These are phyloP conservation scores for Habropoda laboriosa DNA, from an alignment of 1,140 invertebrate genomes.

Conservation along the genomic window DNA sequence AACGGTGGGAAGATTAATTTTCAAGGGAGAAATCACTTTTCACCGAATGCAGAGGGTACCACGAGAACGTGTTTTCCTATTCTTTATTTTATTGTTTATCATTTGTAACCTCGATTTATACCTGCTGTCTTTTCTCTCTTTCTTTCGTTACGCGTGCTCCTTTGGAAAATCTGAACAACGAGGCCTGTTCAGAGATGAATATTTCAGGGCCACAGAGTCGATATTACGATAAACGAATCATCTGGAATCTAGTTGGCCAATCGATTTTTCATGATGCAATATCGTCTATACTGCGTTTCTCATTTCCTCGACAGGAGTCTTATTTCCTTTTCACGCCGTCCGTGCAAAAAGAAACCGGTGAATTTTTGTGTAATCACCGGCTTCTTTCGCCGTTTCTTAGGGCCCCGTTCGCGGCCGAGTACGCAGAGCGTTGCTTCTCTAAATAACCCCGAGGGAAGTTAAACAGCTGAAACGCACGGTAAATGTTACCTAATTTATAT, in stretches of 20 bases:
- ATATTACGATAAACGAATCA: conserved; percentile 11
- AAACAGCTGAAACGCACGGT: not conserved
- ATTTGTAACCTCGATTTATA: not conserved
- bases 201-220: not conserved
- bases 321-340: conserved; percentile 16
- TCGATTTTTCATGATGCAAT: conserved; percentile 19
- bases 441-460: not conserved
- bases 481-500: not conserved
- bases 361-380: conserved; percentile 28
- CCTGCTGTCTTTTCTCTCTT: no score
- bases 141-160: not conserved
- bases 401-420: no score
- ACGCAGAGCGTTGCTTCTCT: not conserved
- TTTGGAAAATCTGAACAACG: no score
- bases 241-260: not conserved
- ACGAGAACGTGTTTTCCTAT: no score
- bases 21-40: not conserved
- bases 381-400: not conserved
- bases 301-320: conserved; percentile 15
- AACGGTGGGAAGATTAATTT: not conserved
- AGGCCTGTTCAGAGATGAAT: not conserved
- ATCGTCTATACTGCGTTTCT: not conserved
- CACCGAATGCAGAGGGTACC: no score
- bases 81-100: not conserved
- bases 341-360: not conserved